Base-by-base conservation (phyloP, 1,140 invertebrate species). In the Camponotus pennsylvanicus region DNA sequence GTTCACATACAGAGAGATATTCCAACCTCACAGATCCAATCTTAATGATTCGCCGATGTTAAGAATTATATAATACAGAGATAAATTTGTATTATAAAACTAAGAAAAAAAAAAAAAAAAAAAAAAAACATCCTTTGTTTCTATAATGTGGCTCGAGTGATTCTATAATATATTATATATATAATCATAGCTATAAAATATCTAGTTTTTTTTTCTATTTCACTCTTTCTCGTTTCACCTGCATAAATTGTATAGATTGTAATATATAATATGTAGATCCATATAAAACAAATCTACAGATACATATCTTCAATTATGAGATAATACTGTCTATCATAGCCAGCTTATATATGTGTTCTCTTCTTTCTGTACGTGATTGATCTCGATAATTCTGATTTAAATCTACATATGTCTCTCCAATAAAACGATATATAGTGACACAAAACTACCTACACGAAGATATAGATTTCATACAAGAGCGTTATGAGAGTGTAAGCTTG, bases 401-500 rank as follows among this genome's bases (percentile, higher is more conserved):
- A 77, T 59, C 37, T 40, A 27, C 27, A 32, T 45, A 71, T 70
- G 21, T 21, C 63, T 61, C 61, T 27, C 63, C 32, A 69, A 73
- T 61, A 66, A 57, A 85, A 89, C 79, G 79, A 84, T 59, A 85
- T 49, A 34, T 34, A 77, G 40, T 86, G 76, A 89, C 79, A 85
- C 82, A 61, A 67, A 82, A 84, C 64, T 67, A 89, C 55, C 88
- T 90, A 90, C 76, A 76, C 75, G 40, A 69, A 59, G 80, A 61
- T 84, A 80, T 52, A 85, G 76, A 82, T 89, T 63, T 85, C 37
- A 66, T 70, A 78, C 15, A 80, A 77, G 42, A 70, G 88, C 80
- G 85, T 83, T 90, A 82, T 88, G 90, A 92, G 90, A 92, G 88
- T 90, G 91, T 89, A 90, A 91, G 87, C 88, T 93, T 91, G 91